Percentiles rank a stretch among this genome's conserved stretches.
These are phyloP conservation scores for Plemyria rubiginata DNA, from an alignment of 2,888 invertebrate species.

Conservation along the genomic window DNA sequence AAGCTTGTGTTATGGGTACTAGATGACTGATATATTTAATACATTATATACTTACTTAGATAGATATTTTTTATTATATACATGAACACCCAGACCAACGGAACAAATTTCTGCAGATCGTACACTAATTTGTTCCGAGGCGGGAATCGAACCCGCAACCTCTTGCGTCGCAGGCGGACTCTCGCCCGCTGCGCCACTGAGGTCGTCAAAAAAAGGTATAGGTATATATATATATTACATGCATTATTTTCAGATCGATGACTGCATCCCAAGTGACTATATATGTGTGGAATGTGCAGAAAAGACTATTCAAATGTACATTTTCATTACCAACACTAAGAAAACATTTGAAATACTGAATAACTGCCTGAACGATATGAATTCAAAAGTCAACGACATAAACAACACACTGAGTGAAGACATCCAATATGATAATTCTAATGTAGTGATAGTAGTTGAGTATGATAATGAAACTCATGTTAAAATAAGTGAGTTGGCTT, in stretches of 20 bases:
- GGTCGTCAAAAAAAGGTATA: no score
- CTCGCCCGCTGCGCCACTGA: no score
- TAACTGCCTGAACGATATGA: slow-evolving; percentile 53
- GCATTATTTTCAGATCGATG: slow-evolving; percentile 48
- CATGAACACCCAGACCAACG: no score
- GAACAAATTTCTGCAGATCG: no score
- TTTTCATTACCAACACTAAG: slow-evolving; percentile 59
- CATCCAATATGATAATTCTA: slow-evolving; percentile 46
- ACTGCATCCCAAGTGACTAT: slow-evolving; percentile 47
- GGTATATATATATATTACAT: not conserved
- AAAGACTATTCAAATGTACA: slow-evolving; percentile 56
- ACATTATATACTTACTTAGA: no score
- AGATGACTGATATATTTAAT: no score
- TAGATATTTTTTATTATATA: no score
- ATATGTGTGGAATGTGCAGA: slow-evolving; percentile 58
- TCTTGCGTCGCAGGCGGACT: no score
- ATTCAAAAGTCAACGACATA: slow-evolving; percentile 56
- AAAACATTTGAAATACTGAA: slow-evolving; percentile 52
- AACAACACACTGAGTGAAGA: slow-evolving; percentile 46
- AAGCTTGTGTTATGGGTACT: no score
- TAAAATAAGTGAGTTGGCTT: slow-evolving; percentile 46
- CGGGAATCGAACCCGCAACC: no score
- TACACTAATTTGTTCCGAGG: no score
- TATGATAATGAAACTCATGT: slow-evolving; percentile 49
- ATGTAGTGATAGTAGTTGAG: slow-evolving; percentile 62